Base-by-base conservation (phyloP, 2,888 invertebrate species). In the Nephrotoma guestfalica region DNA sequence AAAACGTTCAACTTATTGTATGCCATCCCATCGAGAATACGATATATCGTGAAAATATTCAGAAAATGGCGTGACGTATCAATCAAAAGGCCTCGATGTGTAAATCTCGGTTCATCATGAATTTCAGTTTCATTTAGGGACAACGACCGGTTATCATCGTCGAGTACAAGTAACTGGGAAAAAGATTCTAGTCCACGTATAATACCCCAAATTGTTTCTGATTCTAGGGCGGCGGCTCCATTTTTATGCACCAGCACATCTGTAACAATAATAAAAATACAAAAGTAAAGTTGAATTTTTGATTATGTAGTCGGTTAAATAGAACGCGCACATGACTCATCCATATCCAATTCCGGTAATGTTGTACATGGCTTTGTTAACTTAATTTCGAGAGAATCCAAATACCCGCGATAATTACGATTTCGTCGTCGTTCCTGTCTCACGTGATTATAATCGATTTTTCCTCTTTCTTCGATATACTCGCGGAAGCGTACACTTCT, bases 1-100 rank as follows among this genome's bases (percentile, higher is more conserved):
- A 98, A 94, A 0, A 98, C 96, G 90, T 98, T 98, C 90, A 98
- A 91, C 91, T 98, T 98, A 90, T 97, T 98, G 91, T 96, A 96
- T 0, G 95, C 93, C 97, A 98, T 97, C 0, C 96, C 96, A 88
- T 98, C 97, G 89, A 98, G 89, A 0, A 93, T 94, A 87, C 93
- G 91, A 42, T 94, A 90, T 87, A 98, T 94, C 86, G 94, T 94
- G 0, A 91, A 89, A 83, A 96, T 90, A 0, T 95, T 94, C n/a
- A 97, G 91, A 90, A 93, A 98, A 91, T 98, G 98, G 4, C 98
- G 93, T 0, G 97, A 94, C 0, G 98, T 97, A 90, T 99, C 98
- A 57, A 99, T 90, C 57, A 98, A 92, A 2, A 98, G 91, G 0
- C 98, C 98, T 86, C 98, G 94, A 90, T 97, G 96, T 0, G 93